Evolutionary conservation across 2,888 invertebrate genomes (phyloP).

Genomic region (Tenodera sinensis): DNA sequence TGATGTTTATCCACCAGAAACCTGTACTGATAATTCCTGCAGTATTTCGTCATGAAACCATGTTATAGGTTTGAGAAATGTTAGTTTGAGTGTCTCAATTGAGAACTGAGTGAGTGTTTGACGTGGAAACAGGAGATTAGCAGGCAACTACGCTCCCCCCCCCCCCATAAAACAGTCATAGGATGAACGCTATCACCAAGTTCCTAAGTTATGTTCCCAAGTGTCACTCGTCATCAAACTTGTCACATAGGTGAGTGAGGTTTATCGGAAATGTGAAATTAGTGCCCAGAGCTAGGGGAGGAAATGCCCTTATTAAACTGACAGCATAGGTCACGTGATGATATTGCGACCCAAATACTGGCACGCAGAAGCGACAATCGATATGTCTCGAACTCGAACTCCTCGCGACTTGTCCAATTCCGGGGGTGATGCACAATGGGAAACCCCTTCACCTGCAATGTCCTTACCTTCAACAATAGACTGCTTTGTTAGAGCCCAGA

Average conservation of each 20-base stretch:
- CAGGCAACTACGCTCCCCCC: no score
- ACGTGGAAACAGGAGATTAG: no score
- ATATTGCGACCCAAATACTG: neutral
- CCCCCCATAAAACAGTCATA: no score
- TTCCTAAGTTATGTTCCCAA: no score
- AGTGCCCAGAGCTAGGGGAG: neutral
- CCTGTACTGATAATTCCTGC: no score
- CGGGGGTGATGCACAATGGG: neutral
- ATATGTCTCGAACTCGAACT: neutral
- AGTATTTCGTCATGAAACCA: no score
- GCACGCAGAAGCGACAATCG: neutral
- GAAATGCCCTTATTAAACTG: neutral
- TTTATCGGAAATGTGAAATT: neutral
- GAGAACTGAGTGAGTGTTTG: no score
- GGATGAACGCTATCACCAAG: no score
- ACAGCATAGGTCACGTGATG: neutral
- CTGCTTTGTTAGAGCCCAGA: neutral
- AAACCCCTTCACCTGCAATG: neutral
- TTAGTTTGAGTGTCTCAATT: no score
- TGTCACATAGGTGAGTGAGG: neutral
- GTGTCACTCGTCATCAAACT: no score
- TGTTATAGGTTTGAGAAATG: no score
- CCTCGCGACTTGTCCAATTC: neutral
- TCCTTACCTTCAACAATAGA: neutral
- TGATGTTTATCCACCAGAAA: no score